Conservation (phyloP, 2,113 vertebrate species). For the Sclerurus mexicanus region DNA sequence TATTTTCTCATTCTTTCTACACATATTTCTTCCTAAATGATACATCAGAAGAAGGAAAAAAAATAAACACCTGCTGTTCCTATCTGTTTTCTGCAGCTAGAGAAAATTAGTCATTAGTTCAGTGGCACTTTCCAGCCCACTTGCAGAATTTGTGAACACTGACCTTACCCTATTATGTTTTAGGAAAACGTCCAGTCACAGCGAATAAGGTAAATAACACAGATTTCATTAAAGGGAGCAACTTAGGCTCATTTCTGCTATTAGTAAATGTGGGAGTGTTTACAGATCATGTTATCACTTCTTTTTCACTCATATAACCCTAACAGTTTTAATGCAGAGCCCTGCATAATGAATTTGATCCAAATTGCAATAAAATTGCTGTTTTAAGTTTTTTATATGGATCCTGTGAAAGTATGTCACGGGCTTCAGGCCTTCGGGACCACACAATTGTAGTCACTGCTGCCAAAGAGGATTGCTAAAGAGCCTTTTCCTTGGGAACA, state of each 20-base stretch:
- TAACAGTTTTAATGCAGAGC: not conserved
- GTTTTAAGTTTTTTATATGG: not conserved
- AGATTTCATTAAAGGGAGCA: not conserved
- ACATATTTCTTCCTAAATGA: slow-evolving; percentile 10
- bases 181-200: not conserved
- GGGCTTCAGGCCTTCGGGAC: not conserved
- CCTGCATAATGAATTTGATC: not conserved
- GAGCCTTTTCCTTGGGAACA: not conserved
- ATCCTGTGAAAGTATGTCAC: not conserved
- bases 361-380: not conserved
- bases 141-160: slow-evolving; percentile 6
- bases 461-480: not conserved
- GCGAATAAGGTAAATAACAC: not conserved
- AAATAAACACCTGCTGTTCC: slow-evolving; percentile 61
- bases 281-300: not conserved
- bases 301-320: not conserved
- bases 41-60: slow-evolving; percentile 23
- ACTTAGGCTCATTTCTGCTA: not conserved
- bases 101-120: slow-evolving; percentile 63
- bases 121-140: slow-evolving; percentile 39
- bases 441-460: not conserved
- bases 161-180: not conserved
- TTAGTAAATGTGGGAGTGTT: not conserved
- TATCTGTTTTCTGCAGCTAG: slow-evolving; percentile 18
- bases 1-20: slow-evolving; percentile 34